These are phyloP conservation scores for Limnodromus scolopaceus DNA, from an alignment of 2,797 vertebrate genomes.

Conservation along the genomic window DNA sequence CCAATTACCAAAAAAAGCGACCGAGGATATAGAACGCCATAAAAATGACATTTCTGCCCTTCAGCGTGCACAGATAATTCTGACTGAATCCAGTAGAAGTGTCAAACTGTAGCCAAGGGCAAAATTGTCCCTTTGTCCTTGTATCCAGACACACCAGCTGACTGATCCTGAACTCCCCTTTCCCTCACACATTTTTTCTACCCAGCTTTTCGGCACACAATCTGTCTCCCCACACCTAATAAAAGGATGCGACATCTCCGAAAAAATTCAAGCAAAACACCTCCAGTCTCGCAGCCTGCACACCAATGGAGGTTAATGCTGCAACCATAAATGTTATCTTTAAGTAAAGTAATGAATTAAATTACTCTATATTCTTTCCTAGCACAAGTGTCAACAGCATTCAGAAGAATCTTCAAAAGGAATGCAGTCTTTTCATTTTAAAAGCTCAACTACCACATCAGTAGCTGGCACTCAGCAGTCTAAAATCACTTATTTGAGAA, in stretches of 20 bases:
- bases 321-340: background rate
- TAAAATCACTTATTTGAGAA: constrained; percentile 70
- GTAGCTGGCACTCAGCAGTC: constrained; percentile 42
- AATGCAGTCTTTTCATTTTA: constrained; percentile 47
- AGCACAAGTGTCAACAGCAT: constrained; percentile 32
- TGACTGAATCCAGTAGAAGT: constrained; percentile 36
- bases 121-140: constrained; percentile 58
- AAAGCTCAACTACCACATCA: constrained; percentile 38
- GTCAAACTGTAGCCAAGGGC: constrained; percentile 52
- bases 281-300: background rate
- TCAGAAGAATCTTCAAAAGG: constrained; percentile 51
- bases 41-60: constrained; percentile 62
- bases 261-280: background rate
- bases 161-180: background rate
- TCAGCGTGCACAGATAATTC: constrained; percentile 23
- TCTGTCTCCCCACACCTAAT: background rate
- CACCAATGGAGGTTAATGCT: constrained; percentile 4
- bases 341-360: constrained; percentile 57
- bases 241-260: background rate
- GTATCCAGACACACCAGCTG: background rate
- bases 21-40: constrained; percentile 13
- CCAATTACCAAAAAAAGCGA: constrained; percentile 23
- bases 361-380: constrained; percentile 18
- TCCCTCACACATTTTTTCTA: background rate
- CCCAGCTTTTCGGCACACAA: background rate